Conservation (phyloP, 1,140 invertebrate genomes). For the Solen grandis region DNA sequence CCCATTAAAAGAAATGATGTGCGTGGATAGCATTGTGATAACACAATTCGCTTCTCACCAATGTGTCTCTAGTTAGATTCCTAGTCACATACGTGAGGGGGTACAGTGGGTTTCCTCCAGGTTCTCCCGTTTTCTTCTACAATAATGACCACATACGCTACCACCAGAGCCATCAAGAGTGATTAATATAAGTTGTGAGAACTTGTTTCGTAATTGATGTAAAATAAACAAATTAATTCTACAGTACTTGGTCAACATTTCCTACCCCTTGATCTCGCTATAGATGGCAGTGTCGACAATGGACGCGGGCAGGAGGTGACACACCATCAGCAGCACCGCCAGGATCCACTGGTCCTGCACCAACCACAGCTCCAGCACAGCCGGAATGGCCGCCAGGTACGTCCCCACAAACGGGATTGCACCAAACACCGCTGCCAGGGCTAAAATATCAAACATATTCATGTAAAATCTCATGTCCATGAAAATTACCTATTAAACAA, state of each 20-base stretch:
- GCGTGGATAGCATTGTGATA: too few species aligned
- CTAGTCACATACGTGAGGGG: too few species aligned
- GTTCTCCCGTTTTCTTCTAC: too few species aligned
- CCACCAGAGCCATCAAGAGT: too few species aligned
- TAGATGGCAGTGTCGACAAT: slow-evolving; percentile 97
- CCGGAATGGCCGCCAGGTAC: slow-evolving; percentile 96
- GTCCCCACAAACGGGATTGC: slow-evolving; percentile 96
- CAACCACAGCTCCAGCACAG: slow-evolving; percentile 95
- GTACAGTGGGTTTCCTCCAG: too few species aligned
- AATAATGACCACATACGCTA: too few species aligned
- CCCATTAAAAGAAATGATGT: too few species aligned
- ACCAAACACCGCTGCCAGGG: slow-evolving; percentile 94
- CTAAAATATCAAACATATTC: slow-evolving; percentile 84
- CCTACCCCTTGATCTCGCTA: slow-evolving; percentile 97
- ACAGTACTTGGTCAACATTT: background rate
- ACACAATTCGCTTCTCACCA: too few species aligned
- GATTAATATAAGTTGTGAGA: too few species aligned
- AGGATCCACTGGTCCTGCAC: slow-evolving; percentile 89
- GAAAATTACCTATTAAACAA: background rate
- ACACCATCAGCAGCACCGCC: slow-evolving; percentile 89
- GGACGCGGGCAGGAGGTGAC: slow-evolving; percentile 94
- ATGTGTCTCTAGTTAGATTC: too few species aligned
- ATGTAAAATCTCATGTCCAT: slow-evolving; percentile 28
- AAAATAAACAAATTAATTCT: too few species aligned
- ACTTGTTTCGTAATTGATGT: too few species aligned